Evolutionary conservation across 1,140 invertebrate genomes (phyloP).

Genomic region (Notospermus geniculatus): DNA sequence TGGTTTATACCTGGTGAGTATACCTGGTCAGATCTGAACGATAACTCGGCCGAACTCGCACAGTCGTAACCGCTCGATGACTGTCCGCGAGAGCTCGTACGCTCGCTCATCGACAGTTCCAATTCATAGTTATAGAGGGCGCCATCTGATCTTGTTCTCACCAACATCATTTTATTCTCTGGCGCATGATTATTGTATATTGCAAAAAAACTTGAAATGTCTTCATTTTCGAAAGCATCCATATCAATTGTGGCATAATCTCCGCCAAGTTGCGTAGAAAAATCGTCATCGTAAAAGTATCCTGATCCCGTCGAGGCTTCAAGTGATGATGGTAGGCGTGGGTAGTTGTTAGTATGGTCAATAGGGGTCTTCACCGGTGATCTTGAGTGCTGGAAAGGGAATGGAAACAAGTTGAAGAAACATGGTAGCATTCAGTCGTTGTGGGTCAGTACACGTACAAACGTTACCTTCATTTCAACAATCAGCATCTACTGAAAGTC

Average conservation of each 20-base stretch:
- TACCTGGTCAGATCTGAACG: not conserved
- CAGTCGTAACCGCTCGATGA: conserved; percentile 6
- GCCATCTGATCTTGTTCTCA: not conserved
- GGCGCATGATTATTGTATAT: not conserved
- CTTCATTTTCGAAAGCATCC: not conserved
- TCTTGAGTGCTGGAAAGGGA: too few species aligned
- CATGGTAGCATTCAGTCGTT: too few species aligned
- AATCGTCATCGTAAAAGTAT: conserved; percentile 8
- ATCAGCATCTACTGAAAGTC: too few species aligned
- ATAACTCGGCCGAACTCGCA: conserved; percentile 1
- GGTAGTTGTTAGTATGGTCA: too few species aligned
- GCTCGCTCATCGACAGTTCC: conserved; percentile 6
- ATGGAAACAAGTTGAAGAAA: too few species aligned
- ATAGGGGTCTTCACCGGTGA: too few species aligned
- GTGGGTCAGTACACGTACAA: too few species aligned
- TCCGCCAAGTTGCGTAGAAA: not conserved
- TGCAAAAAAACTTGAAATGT: not conserved
- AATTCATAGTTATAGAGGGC: not conserved
- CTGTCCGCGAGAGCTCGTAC: not conserved
- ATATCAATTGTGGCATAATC: conserved; percentile 9
- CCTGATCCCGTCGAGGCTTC: not conserved
- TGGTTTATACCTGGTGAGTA: not conserved
- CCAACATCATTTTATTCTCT: conserved; percentile 3
- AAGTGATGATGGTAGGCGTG: not conserved
- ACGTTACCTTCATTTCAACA: too few species aligned